Evolutionary conservation across 2,113 vertebrate species (phyloP), one percentile per base, ranked within the genome.

Genomic region (Poeciliopsis occidentalis): DNA sequence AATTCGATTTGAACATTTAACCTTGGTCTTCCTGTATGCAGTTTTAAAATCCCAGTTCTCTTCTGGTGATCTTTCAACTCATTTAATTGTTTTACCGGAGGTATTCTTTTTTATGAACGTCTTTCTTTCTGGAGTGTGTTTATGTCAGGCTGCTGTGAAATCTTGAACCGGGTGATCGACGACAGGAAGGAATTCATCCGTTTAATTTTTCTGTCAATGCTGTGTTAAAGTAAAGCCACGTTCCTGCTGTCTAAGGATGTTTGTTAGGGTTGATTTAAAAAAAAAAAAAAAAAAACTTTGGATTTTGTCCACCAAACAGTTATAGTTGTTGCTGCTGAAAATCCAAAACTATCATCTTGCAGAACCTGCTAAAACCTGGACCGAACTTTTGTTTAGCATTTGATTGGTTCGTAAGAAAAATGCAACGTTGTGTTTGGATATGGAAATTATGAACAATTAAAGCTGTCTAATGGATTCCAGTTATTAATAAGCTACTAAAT

Each of bases 171-270:
- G 62, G 71, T 44, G 54, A 78, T 80, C 68, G 37, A 76, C 79
- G 78, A 83, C 54, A 8, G 27, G 19, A 66, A 63, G 22, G 37
- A 78, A 83, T 64, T 77, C 31, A 54, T 72, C 29, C 54, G 8
- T 54, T 71, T 61, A 24, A 11, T 65, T 39, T 29, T 60, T 66
- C 57, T 26, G 66, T 32, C 47, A n/a, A 17, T 41, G 63, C 69
- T 71, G n/a, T 44, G 17, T 62, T 78, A 24, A 69, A 60, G 67
- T 63, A 30, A 34, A 29, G 60, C 67, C 84, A 69, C 27, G 19
- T 8, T 32, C 12, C 29, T 27, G 13, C 24, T 60, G 63, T 64
- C 10, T 4, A 3, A 5, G 31, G 29, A 54, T 32, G 60, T 29
- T 64, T 47, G n/a, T 39, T 44, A 30, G 32, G 26, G 19, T 54